A percentile compares a stretch with the other conserved stretches of the same genome.
These are phyloP conservation scores for Xanthorhoe spadicearia DNA, from an alignment of 2,888 invertebrate species.

Conservation along the genomic window DNA sequence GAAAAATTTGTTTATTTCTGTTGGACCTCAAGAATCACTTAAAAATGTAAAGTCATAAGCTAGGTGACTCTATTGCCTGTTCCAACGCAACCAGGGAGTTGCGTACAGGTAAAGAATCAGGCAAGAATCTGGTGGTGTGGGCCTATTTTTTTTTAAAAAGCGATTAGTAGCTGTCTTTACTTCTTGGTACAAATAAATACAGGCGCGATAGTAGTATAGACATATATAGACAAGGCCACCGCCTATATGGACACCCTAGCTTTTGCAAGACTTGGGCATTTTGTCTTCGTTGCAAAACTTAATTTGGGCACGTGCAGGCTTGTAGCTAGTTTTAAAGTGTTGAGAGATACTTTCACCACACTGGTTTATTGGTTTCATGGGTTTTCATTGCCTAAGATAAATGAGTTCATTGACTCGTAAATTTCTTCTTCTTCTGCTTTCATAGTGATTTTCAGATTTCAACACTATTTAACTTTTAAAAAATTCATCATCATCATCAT, in stretches of 20 bases:
- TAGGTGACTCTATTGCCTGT: no score
- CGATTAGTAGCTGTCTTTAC: not conserved
- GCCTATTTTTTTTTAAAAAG: no score
- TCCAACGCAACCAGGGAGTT: no score
- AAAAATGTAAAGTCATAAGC: no score
- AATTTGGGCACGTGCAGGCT: conserved; percentile 7
- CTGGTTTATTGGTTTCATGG: not conserved
- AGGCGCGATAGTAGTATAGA: conserved; percentile 12
- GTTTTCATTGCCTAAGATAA: not conserved
- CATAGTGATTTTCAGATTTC: no score
- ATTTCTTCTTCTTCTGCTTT: no score
- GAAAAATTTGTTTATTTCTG: no score
- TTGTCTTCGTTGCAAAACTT: conserved; percentile 21
- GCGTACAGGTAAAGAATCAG: no score
- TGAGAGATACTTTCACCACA: conserved; percentile 8
- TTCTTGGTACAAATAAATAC: not conserved
- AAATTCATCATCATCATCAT: no score
- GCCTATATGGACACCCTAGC: conserved; percentile 13
- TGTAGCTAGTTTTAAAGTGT: not conserved
- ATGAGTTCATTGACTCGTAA: not conserved
- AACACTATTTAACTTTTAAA: no score
- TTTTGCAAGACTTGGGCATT: conserved; percentile 24
- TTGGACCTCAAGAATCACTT: no score
- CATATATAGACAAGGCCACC: conserved; percentile 22
- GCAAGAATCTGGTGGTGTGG: no score